These are phyloP conservation scores for Conus canariensis DNA, from an alignment of 2,888 invertebrate species.

Conservation along the genomic window DNA sequence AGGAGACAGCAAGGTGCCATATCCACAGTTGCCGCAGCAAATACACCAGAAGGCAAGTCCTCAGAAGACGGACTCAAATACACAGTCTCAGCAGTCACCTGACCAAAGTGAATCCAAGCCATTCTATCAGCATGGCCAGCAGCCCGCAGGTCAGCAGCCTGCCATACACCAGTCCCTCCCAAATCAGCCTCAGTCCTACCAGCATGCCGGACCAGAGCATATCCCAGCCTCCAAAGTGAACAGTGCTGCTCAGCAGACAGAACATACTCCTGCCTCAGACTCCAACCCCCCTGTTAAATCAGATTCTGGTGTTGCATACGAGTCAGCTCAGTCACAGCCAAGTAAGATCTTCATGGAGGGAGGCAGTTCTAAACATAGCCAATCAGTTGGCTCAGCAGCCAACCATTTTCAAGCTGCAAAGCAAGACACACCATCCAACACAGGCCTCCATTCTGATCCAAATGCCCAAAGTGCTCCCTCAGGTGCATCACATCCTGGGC, in stretches of 20 bases:
- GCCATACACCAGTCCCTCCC: neutral
- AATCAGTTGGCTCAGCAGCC: neutral
- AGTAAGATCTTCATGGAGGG: neutral
- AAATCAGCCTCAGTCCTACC: neutral
- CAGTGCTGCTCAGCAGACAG: neutral
- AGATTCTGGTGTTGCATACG: neutral
- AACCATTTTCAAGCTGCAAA: neutral
- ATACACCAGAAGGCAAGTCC: neutral
- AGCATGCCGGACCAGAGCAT: neutral
- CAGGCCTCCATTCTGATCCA: neutral
- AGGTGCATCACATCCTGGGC: neutral
- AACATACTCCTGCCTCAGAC: neutral
- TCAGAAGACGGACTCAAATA: neutral
- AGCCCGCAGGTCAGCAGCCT: constrained; percentile 10
- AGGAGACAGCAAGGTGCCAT: neutral
- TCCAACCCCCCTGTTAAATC: neutral
- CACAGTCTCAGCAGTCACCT: neutral
- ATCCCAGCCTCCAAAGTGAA: neutral
- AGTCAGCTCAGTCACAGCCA: neutral
- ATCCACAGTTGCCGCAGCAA: neutral
- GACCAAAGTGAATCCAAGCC: neutral
- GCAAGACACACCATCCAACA: neutral
- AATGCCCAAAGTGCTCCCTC: neutral
- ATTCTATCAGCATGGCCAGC: neutral
- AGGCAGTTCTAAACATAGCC: neutral